Percentiles rank a stretch among this genome's conserved stretches.
phyloP scores from a whole-genome alignment of 2,888 invertebrate species.

The Blastobasis adustella region DNA sequence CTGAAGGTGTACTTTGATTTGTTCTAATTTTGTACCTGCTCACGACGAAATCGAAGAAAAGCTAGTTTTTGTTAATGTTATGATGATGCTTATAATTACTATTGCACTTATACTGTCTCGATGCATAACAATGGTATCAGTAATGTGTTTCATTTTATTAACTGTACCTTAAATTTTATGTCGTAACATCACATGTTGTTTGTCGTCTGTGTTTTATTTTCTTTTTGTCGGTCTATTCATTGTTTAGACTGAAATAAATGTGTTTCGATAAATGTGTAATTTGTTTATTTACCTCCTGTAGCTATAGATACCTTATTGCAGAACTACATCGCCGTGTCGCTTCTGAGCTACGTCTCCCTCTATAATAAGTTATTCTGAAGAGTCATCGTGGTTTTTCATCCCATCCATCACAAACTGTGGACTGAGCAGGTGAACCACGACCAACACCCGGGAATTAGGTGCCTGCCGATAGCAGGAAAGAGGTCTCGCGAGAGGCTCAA shows the following conservation, averaged over 20 bases:
- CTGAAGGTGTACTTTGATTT: slow-evolving; percentile 2
- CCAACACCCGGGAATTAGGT: no score
- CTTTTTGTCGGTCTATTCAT: slow-evolving; percentile 1
- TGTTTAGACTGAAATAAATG: slow-evolving; percentile 14
- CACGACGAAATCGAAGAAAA: slow-evolving; percentile 22
- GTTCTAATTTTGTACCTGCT: slow-evolving; percentile 25
- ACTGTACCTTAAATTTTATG: neutral
- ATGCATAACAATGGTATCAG: no score
- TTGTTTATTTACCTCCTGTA: slow-evolving; percentile 4
- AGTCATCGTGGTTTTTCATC: no score
- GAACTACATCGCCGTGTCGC: neutral
- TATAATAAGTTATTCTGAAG: no score
- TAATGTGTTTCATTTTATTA: no score
- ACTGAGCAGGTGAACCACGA: no score
- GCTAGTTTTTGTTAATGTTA: slow-evolving; percentile 5
- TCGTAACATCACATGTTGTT: slow-evolving; percentile 9
- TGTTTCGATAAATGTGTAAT: neutral
- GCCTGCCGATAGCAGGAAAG: no score
- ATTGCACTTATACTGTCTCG: neutral
- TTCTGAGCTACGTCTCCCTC: no score
- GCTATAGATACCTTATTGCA: neutral
- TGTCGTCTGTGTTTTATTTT: slow-evolving; percentile 1
- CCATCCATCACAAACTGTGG: no score
- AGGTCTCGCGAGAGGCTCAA: no score
- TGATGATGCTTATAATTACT: slow-evolving; percentile 6